These are phyloP conservation scores for Tetramorium parvispinum DNA, from an alignment of 1,140 invertebrate species.

Conservation along the genomic window DNA sequence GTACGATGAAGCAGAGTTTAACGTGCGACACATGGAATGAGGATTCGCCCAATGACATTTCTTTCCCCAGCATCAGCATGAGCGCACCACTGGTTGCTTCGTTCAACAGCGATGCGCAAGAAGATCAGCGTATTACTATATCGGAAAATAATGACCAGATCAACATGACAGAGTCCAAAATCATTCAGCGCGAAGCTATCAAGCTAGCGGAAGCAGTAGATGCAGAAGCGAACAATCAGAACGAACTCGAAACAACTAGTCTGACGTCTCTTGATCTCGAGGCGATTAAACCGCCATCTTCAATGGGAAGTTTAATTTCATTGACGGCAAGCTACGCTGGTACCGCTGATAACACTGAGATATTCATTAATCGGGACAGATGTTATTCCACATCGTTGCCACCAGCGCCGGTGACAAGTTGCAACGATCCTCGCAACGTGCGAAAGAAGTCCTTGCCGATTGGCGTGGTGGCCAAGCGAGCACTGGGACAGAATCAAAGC, in stretches of 20 bases:
- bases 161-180: slow-evolving; percentile 88
- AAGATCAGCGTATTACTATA: slow-evolving; percentile 62
- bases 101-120: slow-evolving; percentile 87
- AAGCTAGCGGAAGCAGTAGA: slow-evolving; percentile 89
- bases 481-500: slow-evolving; percentile 87
- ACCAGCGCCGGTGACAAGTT: slow-evolving; percentile 59
- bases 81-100: slow-evolving; percentile 90
- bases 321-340: slow-evolving; percentile 87
- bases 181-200: slow-evolving; percentile 91
- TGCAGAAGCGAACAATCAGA: slow-evolving; percentile 87
- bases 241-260: slow-evolving; percentile 79
- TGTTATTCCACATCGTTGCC: slow-evolving; percentile 79
- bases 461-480: slow-evolving; percentile 89
- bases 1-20: slow-evolving; percentile 82
- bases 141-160: slow-evolving; percentile 55
- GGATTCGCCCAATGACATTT: slow-evolving; percentile 90
- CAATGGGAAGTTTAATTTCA: slow-evolving; percentile 89
- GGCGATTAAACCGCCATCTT: slow-evolving; percentile 91
- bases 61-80: slow-evolving; percentile 92
- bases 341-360: slow-evolving; percentile 65
- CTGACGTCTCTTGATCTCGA: slow-evolving; percentile 89
- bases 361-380: slow-evolving; percentile 75
- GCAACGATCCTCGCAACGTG: slow-evolving; percentile 77
- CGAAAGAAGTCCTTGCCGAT: slow-evolving; percentile 90
- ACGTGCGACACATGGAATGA: slow-evolving; percentile 91